Percentiles rank a stretch among this genome's conserved stretches.
phyloP scores from a whole-genome alignment of 1,140 invertebrate genomes.

The Drosophila bocki region DNA sequence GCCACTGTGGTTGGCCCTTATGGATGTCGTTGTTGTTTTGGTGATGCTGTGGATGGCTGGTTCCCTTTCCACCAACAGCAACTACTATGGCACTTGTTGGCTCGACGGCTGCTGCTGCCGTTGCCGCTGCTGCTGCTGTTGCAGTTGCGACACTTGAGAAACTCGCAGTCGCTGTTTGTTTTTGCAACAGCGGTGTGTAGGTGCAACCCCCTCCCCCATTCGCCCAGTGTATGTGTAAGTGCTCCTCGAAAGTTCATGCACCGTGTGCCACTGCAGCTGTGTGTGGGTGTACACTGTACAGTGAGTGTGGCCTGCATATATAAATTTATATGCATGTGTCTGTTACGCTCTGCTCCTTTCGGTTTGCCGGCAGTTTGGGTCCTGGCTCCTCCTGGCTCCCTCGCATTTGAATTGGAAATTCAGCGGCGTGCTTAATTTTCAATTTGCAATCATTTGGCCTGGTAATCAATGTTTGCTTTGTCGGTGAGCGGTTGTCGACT shows the following conservation, averaged over 20 bases:
- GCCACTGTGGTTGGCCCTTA: conserved; percentile 52
- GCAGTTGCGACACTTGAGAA: conserved; percentile 73
- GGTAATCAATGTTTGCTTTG: conserved; percentile 68
- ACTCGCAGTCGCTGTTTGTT: conserved; percentile 76
- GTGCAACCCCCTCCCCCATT: conserved; percentile 37
- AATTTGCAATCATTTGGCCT: conserved; percentile 77
- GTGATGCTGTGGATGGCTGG: conserved; percentile 36
- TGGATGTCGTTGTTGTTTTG: conserved; percentile 42
- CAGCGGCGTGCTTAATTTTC: conserved; percentile 74
- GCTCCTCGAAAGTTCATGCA: conserved; percentile 82
- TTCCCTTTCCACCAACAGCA: conserved; percentile 39
- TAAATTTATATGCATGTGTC: conserved; percentile 67
- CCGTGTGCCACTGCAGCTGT: conserved; percentile 53
- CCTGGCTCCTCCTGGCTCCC: conserved; percentile 15
- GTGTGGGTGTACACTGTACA: not conserved
- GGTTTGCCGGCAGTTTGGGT: conserved; percentile 44
- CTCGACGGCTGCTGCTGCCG: conserved; percentile 43
- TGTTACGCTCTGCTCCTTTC: conserved; percentile 57
- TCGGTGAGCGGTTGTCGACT: conserved; percentile 39
- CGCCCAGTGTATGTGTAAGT: conserved; percentile 53
- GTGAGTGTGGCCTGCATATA: conserved; percentile 29
- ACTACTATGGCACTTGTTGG: conserved; percentile 75
- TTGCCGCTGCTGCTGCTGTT: conserved; percentile 21
- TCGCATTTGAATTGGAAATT: conserved; percentile 80
- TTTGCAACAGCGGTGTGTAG: conserved; percentile 58